Conservation (phyloP, 2,888 invertebrate genomes). For the Cephus rjabovi region DNA sequence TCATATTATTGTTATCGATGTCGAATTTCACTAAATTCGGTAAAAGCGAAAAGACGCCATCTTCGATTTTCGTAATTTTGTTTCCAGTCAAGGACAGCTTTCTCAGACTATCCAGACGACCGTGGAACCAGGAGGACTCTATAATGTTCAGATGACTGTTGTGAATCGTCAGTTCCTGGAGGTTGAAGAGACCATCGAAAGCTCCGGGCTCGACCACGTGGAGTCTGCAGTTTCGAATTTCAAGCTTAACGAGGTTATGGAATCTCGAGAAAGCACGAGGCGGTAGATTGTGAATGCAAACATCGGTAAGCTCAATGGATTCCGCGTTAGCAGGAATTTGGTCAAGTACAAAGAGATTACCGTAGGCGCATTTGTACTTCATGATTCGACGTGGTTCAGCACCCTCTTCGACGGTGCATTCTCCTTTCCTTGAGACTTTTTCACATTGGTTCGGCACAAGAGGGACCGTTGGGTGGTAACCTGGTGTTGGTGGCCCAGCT, state of each 20-base stretch:
- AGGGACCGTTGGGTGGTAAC: background rate
- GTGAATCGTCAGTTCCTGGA: constrained; percentile 42
- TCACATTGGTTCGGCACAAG: background rate
- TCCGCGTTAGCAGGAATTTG: constrained; percentile 37
- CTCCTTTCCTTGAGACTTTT: background rate
- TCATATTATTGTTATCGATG: constrained; percentile 45
- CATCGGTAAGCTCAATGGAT: constrained; percentile 47
- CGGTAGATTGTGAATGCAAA: constrained; percentile 40
- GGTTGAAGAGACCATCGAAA: constrained; percentile 33
- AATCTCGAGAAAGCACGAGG: constrained; percentile 35
- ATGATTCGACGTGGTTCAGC: background rate
- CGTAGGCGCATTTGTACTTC: constrained; percentile 41
- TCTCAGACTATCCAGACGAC: constrained; percentile 30
- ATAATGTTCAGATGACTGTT: too few relatives aligned
- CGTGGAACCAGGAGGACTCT: constrained; percentile 26
- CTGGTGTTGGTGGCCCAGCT: constrained; percentile 3
- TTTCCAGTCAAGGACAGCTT: constrained; percentile 46
- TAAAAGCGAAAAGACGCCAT: constrained; percentile 40
- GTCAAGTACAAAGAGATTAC: constrained; percentile 38
- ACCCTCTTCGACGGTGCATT: constrained; percentile 7
- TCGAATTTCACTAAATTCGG: constrained; percentile 37
- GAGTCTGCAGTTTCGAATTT: constrained; percentile 44
- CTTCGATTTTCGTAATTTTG: constrained; percentile 42
- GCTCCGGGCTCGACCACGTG: constrained; percentile 39
- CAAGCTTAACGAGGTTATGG: constrained; percentile 38